phyloP scores from a whole-genome alignment of 1,140 invertebrate genomes.

The Drosophila repleta region DNA sequence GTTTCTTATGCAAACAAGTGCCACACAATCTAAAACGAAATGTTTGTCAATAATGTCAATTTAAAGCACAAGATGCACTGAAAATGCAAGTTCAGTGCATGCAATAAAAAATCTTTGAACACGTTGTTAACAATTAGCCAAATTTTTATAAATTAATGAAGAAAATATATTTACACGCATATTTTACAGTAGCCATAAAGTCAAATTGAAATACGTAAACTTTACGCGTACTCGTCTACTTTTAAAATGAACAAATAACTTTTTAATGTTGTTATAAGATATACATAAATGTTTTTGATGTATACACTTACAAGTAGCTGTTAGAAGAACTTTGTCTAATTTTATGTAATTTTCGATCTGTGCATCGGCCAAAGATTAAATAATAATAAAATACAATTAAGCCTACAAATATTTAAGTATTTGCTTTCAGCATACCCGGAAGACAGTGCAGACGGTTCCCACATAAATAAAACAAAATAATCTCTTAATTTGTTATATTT shows the following conservation, averaged over 20 bases:
- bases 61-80: constrained; percentile 51
- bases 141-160: constrained; percentile 43
- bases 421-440: neutral
- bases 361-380: constrained; percentile 79
- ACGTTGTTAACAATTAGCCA: constrained; percentile 52
- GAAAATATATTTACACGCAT: constrained; percentile 49
- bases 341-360: constrained; percentile 71
- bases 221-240: constrained; percentile 17
- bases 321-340: constrained; percentile 52
- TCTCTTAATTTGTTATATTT: constrained; percentile 11
- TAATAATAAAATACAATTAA: constrained; percentile 75
- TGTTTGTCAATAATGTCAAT: constrained; percentile 25
- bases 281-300: constrained; percentile 13
- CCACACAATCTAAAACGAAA: constrained; percentile 60
- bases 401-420: constrained; percentile 12
- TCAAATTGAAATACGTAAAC: constrained; percentile 15
- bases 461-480: neutral
- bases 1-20: constrained; percentile 75
- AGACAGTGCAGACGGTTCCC: neutral
- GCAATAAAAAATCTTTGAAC: constrained; percentile 35
- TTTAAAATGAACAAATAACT: constrained; percentile 45
- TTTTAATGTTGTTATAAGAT: constrained; percentile 48
- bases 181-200: constrained; percentile 56
- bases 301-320: constrained; percentile 10
- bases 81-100: constrained; percentile 56